phyloP scores from a whole-genome alignment of 2,888 invertebrate species.

The Eupithecia vulgata region DNA sequence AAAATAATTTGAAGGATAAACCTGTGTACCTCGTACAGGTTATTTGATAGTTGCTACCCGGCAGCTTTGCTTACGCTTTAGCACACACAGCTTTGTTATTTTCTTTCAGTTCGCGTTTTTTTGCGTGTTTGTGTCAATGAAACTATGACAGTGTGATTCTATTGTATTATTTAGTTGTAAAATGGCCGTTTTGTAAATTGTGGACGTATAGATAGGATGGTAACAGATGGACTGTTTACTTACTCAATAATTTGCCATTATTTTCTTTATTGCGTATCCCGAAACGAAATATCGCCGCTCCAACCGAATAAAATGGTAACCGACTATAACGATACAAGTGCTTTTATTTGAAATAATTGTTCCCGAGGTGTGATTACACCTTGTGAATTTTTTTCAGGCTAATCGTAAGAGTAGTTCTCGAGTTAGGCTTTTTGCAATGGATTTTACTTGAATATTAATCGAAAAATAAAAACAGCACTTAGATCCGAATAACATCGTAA shows the following conservation, averaged over 20 bases:
- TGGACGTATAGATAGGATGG: constrained; percentile 51
- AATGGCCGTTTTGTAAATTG: background rate
- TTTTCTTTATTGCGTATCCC: background rate
- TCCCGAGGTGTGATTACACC: too few species aligned
- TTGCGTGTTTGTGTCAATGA: background rate
- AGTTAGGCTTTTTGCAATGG: too few species aligned
- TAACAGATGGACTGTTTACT: constrained; percentile 29
- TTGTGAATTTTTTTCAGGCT: too few species aligned
- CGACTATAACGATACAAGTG: too few species aligned
- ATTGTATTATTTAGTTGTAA: background rate
- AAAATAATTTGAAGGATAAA: background rate
- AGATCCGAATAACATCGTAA: too few species aligned
- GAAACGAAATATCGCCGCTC: too few species aligned
- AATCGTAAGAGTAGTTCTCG: too few species aligned
- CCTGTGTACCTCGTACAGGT: background rate
- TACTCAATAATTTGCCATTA: constrained; percentile 19
- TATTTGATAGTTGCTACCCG: too few species aligned
- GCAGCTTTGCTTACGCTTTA: background rate
- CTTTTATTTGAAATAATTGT: too few species aligned
- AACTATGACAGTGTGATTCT: background rate
- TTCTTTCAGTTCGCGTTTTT: background rate
- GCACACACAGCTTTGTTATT: background rate
- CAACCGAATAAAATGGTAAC: too few species aligned
- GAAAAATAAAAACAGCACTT: too few species aligned
- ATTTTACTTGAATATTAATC: too few species aligned